Evolutionary conservation across 2,113 vertebrate species (phyloP), one percentile per base, ranked within the genome.

Genomic region (Macrotis lagotis): DNA sequence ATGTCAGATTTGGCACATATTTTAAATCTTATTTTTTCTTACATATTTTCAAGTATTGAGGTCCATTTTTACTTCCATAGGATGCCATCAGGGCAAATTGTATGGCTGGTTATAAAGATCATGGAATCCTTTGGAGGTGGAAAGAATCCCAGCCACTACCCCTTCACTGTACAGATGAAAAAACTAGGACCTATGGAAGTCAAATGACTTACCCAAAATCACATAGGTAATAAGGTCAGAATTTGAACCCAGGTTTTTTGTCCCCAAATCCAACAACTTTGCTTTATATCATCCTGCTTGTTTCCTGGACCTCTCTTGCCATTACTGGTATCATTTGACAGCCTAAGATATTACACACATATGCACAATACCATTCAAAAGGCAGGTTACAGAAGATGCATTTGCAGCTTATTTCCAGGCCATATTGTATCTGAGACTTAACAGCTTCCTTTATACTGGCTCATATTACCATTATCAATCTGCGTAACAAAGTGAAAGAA

Each of bases 1-100:
- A 44, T 3, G 47, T 95, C 52, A 95, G 49, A 90, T 96, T 98
- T 98, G 97, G 98, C 98, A 98, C 96, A n/a, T 55, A 59, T 90
- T 97, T 97, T 93, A 90, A 53, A 94, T 95, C 97, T 96, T 96
- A 59, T 92, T 96, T 97, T 97, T 48, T 66, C 91, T 91, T 96
- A 92, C 95, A 96, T 95, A 96, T 97, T 97, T 89, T 97, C 92
- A 97, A 95, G 91, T 88, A 90, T 89, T 96, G 97, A 95, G 96
- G 44, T 95, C 92, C 66, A 94, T 93, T 88, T 92, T 96, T 96
- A 8, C 90, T 83, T 48, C 59, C 66, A 83, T 44, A 44, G 37
- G 16, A 83, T 90, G 94, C 92, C 26, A 89, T 88, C 89, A 52
- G 94, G 96, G 49, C 94, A 96, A 24, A 92, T 74, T 90, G 74